Conservation (phyloP, 2,113 vertebrate species). For the Tachysurus fulvidraco region DNA sequence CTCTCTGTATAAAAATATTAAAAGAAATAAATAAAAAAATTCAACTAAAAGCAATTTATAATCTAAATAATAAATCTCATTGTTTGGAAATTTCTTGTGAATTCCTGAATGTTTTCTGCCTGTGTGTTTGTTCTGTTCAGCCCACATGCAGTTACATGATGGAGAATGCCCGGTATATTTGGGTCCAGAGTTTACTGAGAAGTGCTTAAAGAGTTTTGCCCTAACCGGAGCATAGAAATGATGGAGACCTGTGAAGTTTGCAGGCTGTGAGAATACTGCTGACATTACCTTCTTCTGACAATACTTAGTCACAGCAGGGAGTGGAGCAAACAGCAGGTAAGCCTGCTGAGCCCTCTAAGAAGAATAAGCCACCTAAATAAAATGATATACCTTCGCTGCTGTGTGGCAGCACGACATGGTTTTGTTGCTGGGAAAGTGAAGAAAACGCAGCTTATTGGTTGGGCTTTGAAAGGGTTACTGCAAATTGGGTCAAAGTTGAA, state of each 20-base stretch:
- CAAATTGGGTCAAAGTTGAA: not conserved
- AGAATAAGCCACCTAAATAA: not conserved
- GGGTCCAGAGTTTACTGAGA: not conserved
- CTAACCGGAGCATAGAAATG: not conserved
- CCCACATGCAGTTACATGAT: not conserved
- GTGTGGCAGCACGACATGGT: not conserved
- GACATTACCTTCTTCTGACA: not conserved
- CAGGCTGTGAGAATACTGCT: not conserved
- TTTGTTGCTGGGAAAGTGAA: not conserved
- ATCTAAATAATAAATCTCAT: too few relatives aligned
- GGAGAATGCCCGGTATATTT: not conserved
- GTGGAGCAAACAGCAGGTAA: not conserved
- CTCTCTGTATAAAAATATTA: too few relatives aligned
- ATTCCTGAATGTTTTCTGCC: too few relatives aligned
- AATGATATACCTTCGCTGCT: conserved; percentile 3
- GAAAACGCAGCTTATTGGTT: not conserved
- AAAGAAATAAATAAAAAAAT: too few relatives aligned
- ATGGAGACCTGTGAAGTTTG: not conserved
- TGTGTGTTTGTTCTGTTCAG: not conserved
- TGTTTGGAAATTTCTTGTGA: too few relatives aligned
- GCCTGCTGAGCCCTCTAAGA: not conserved
- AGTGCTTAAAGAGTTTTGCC: not conserved
- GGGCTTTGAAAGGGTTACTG: not conserved
- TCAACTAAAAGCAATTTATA: too few relatives aligned
- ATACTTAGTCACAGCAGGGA: not conserved